A percentile compares a stretch with the other conserved stretches of the same genome.
These are phyloP conservation scores for Crypturellus undulatus DNA, from an alignment of 2,113 vertebrate genomes.

Conservation along the genomic window DNA sequence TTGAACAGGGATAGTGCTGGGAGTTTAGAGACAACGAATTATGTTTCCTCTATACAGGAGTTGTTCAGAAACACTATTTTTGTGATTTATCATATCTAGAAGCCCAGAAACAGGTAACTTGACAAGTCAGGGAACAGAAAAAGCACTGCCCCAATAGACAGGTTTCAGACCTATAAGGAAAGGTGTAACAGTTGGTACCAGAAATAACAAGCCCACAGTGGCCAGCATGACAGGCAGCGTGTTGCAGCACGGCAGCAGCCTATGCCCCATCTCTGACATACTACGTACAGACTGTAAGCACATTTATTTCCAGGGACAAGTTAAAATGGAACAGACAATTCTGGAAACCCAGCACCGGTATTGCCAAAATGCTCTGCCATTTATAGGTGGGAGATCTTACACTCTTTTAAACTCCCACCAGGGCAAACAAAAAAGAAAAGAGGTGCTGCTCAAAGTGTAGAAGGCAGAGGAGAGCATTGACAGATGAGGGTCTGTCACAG, in stretches of 20 bases:
- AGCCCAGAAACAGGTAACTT: not conserved
- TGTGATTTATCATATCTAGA: not conserved
- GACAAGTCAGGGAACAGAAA: not conserved
- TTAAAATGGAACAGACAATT: not conserved
- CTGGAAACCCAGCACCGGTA: not conserved
- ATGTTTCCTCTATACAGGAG: not conserved
- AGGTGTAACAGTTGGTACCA: not conserved
- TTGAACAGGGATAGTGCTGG: not conserved
- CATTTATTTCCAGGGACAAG: not conserved
- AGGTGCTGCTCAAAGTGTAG: not conserved
- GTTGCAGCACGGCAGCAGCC: not conserved
- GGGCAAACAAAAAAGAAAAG: not conserved
- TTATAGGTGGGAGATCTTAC: accelerated
- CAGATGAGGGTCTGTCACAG: not conserved
- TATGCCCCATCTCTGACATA: no score
- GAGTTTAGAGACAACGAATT: not conserved
- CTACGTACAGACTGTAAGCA: not conserved
- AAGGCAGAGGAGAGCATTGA: not conserved
- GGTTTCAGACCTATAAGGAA: not conserved
- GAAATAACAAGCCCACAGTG: not conserved
- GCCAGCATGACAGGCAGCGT: not conserved
- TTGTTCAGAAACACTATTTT: not conserved
- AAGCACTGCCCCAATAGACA: not conserved
- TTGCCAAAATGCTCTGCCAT: not conserved
- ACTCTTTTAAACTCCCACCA: accelerated